These are phyloP conservation scores for Ochropleura leucogaster DNA, from an alignment of 2,888 invertebrate species.

Conservation along the genomic window DNA sequence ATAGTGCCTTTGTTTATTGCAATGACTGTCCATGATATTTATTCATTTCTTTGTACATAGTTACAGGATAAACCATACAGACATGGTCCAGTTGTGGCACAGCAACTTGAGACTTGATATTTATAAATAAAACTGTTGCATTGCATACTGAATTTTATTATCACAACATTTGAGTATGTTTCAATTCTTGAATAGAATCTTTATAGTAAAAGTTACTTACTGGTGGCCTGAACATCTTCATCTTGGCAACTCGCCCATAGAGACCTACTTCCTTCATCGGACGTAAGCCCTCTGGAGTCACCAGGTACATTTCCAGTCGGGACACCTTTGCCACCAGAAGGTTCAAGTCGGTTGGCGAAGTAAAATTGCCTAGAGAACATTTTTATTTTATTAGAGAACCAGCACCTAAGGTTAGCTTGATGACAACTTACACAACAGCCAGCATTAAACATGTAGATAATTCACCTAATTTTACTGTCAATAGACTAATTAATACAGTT, in stretches of 20 bases:
- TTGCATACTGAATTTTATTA: background rate
- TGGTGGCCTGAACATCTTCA: slow-evolving; percentile 98
- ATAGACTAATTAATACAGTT: background rate
- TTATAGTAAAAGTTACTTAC: slow-evolving; percentile 87
- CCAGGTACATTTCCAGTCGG: slow-evolving; percentile 97
- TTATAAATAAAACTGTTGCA: background rate
- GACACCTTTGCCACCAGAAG: slow-evolving; percentile 98
- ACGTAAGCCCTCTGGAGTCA: slow-evolving; percentile 98
- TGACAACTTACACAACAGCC: background rate
- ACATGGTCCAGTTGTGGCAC: background rate
- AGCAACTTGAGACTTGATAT: background rate
- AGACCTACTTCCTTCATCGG: slow-evolving; percentile 98
- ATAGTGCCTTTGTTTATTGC: background rate
- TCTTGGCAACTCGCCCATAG: slow-evolving; percentile 98
- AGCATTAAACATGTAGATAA: background rate
- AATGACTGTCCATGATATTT: background rate
- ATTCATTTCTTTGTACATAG: background rate
- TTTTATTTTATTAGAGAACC: background rate
- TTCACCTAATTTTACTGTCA: background rate
- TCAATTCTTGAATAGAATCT: background rate
- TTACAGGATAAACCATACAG: background rate
- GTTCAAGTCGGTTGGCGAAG: slow-evolving; percentile 97
- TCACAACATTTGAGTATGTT: background rate
- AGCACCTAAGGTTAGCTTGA: too few species aligned
- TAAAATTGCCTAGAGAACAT: slow-evolving; percentile 95